Percentiles rank a stretch among this genome's conserved stretches.
These are phyloP conservation scores for Silurus lanzhouensis DNA, from an alignment of 2,797 vertebrate species.

Conservation along the genomic window DNA sequence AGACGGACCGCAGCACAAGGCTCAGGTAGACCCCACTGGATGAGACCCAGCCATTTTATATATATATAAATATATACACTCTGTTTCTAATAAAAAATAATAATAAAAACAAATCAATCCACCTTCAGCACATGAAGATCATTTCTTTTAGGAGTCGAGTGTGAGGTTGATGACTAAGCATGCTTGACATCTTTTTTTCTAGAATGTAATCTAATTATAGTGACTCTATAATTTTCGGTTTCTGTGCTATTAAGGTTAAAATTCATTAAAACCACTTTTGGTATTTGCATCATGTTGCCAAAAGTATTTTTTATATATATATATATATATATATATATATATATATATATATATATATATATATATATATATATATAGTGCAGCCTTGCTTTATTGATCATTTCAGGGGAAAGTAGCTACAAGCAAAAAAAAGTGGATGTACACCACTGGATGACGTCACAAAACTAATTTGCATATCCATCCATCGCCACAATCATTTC, in stretches of 20 bases:
- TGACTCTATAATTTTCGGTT: not conserved
- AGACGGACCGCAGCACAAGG: conserved; percentile 74
- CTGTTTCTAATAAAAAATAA: not conserved
- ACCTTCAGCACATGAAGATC: too few species aligned
- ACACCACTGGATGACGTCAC: not conserved
- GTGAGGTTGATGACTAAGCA: not conserved
- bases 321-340: too few species aligned
- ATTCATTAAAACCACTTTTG: too few species aligned
- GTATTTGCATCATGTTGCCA: not conserved
- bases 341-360: too few species aligned
- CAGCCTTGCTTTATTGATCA: not conserved
- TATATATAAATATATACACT: too few species aligned
- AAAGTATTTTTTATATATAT: not conserved
- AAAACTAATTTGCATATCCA: not conserved
- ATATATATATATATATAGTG: too few species aligned
- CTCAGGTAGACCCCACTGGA: conserved; percentile 73
- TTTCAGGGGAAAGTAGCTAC: not conserved
- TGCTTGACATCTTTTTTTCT: not conserved
- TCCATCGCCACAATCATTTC: not conserved
- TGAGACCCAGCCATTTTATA: conserved; percentile 1
- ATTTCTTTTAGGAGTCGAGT: not conserved
- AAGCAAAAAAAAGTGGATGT: not conserved
- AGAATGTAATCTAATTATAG: not conserved
- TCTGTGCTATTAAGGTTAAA: not conserved
- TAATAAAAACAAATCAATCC: too few species aligned